phyloP scores from a whole-genome alignment of 2,113 vertebrate species.

The Chloebia gouldiae region DNA sequence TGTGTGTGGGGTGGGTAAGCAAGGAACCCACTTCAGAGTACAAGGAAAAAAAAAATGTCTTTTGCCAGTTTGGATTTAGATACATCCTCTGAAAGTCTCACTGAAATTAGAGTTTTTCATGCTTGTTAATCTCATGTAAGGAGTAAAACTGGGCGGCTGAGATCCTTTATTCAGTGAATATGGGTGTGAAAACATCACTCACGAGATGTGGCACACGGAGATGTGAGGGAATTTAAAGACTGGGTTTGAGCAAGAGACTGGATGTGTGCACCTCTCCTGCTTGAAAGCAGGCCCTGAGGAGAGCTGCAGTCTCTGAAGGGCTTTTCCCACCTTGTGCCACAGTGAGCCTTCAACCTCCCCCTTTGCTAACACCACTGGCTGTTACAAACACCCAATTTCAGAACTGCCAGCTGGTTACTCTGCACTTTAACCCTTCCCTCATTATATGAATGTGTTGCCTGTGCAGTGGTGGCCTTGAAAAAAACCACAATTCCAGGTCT shows the following conservation, averaged over 20 bases:
- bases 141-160: not conserved
- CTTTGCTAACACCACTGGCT: not conserved
- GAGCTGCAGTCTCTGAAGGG: not conserved
- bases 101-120: not conserved
- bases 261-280: not conserved
- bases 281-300: not conserved
- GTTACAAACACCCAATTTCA: not conserved
- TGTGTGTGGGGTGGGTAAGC: not conserved
- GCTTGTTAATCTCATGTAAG: not conserved
- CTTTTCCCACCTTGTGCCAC: not conserved
- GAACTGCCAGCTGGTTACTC: not conserved
- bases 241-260: not conserved
- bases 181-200: not conserved
- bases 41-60: not conserved
- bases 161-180: not conserved
- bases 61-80: not conserved
- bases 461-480: not conserved
- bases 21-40: not conserved
- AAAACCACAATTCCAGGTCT: not conserved
- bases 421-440: not conserved
- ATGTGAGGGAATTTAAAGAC: not conserved
- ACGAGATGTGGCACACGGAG: accelerated
- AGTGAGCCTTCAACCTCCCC: not conserved
- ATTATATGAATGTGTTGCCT: not conserved
- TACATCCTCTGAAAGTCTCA: not conserved